Percentiles rank a stretch among this genome's conserved stretches.
Conservation (phyloP, 2,797 vertebrate genomes). For the Microcaecilia unicolor region DNA sequence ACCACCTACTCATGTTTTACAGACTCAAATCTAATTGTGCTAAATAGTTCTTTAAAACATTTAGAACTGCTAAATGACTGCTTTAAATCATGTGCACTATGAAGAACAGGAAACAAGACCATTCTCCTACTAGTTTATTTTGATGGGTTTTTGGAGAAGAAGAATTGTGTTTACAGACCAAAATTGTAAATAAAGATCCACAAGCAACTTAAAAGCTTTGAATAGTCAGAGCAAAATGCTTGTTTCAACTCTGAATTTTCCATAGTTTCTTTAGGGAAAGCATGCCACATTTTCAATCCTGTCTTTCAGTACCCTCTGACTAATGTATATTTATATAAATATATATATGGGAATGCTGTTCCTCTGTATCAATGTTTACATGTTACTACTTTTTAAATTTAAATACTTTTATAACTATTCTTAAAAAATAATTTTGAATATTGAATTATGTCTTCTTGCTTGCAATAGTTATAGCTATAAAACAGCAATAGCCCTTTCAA, state of each 20-base stretch:
- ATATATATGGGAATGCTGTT: slow-evolving; percentile 60
- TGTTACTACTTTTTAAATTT: slow-evolving; percentile 84
- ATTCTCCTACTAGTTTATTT: slow-evolving; percentile 23
- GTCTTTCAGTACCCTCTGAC: slow-evolving; percentile 35
- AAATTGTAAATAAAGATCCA: slow-evolving; percentile 56
- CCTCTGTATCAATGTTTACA: slow-evolving; percentile 86
- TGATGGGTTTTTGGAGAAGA: slow-evolving; percentile 36
- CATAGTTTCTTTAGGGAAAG: slow-evolving; percentile 52
- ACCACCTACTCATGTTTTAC: slow-evolving; percentile 73
- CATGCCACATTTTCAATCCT: slow-evolving; percentile 54
- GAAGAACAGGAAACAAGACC: slow-evolving; percentile 20
- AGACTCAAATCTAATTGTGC: slow-evolving; percentile 85
- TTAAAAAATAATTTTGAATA: slow-evolving; percentile 73
- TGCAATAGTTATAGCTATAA: slow-evolving; percentile 55
- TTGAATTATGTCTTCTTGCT: slow-evolving; percentile 54
- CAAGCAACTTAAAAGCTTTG: slow-evolving; percentile 48
- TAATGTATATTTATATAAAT: slow-evolving; percentile 57
- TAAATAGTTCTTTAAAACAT: neutral
- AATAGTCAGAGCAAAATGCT: slow-evolving; percentile 37
- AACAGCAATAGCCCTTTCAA: slow-evolving; percentile 71
- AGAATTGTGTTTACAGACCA: slow-evolving; percentile 50
- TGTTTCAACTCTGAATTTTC: slow-evolving; percentile 35
- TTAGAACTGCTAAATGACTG: slow-evolving; percentile 20
- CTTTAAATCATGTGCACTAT: slow-evolving; percentile 46
- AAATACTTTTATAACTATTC: slow-evolving; percentile 87